Conservation (phyloP, 2,888 invertebrate genomes). For the Junonia oenone region DNA sequence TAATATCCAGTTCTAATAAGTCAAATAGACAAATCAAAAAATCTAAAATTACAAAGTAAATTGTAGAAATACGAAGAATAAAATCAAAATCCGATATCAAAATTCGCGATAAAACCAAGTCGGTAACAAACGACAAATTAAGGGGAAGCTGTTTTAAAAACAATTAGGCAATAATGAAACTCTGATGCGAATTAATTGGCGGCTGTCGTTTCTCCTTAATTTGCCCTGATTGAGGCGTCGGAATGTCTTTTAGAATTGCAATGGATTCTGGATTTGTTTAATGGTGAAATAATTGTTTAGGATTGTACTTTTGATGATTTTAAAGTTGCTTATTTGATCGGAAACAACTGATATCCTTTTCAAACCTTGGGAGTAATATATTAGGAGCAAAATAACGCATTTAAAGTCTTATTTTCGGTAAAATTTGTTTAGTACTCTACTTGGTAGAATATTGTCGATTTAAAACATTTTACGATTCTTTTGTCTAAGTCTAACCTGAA, state of each 20-base stretch:
- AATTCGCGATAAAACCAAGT: conserved; percentile 1
- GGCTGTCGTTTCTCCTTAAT: conserved; percentile 35
- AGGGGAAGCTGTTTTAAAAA: conserved; percentile 57
- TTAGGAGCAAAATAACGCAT: too few relatives aligned
- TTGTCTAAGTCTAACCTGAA: too few relatives aligned
- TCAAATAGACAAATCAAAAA: not conserved
- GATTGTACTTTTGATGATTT: not conserved
- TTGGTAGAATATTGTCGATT: too few relatives aligned
- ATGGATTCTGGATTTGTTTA: conserved; percentile 36
- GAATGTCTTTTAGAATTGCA: conserved; percentile 61
- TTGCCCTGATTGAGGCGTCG: conserved; percentile 25
- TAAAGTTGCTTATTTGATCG: not conserved
- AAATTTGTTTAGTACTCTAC: too few relatives aligned
- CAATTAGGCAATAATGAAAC: conserved; percentile 65
- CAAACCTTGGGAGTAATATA: too few relatives aligned
- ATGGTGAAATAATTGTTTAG: conserved; percentile 13
- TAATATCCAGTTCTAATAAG: too few relatives aligned
- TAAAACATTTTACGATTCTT: too few relatives aligned
- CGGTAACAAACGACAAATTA: conserved; percentile 42
- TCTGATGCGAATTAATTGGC: conserved; percentile 60
- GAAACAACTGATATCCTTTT: too few relatives aligned
- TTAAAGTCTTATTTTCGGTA: too few relatives aligned
- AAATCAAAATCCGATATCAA: conserved; percentile 5
- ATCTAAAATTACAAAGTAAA: not conserved
- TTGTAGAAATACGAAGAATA: too few relatives aligned